These are phyloP conservation scores for Bufotes viridis DNA, from an alignment of 2,797 vertebrate species.

Conservation along the genomic window DNA sequence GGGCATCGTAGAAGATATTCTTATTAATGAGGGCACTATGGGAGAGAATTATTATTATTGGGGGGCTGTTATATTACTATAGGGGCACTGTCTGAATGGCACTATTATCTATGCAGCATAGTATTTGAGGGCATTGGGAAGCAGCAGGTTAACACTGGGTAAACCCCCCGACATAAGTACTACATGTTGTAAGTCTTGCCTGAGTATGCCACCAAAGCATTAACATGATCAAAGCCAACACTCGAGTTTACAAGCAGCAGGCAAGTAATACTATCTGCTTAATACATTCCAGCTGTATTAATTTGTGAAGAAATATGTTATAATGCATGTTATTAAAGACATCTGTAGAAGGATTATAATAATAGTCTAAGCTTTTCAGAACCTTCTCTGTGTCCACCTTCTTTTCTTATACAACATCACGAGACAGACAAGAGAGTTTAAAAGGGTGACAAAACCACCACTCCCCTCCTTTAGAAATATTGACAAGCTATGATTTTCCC, in stretches of 20 bases:
- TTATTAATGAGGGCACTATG: no score
- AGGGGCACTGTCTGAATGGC: no score
- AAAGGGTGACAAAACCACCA: constrained; percentile 38
- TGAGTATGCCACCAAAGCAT: neutral
- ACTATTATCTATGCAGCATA: no score
- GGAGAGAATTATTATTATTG: no score
- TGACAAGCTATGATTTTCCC: constrained; percentile 43
- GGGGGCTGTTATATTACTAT: no score
- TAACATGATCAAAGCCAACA: neutral
- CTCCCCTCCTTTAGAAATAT: constrained; percentile 39
- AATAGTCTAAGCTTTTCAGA: constrained; percentile 5
- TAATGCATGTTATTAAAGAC: neutral
- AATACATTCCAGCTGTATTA: neutral
- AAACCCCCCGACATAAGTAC: no score
- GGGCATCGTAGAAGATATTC: no score
- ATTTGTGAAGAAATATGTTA: neutral
- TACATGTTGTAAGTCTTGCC: neutral
- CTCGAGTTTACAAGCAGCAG: neutral
- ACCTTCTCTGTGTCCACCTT: neutral
- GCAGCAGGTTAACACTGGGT: no score
- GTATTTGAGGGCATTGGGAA: no score
- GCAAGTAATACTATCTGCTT: neutral
- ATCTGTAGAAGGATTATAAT: constrained; percentile 1
- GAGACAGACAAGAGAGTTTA: constrained; percentile 11
- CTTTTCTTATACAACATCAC: neutral